A percentile compares a stretch with the other conserved stretches of the same genome.
phyloP scores from a whole-genome alignment of 2,888 invertebrate genomes.

The Chrysolina americana region DNA sequence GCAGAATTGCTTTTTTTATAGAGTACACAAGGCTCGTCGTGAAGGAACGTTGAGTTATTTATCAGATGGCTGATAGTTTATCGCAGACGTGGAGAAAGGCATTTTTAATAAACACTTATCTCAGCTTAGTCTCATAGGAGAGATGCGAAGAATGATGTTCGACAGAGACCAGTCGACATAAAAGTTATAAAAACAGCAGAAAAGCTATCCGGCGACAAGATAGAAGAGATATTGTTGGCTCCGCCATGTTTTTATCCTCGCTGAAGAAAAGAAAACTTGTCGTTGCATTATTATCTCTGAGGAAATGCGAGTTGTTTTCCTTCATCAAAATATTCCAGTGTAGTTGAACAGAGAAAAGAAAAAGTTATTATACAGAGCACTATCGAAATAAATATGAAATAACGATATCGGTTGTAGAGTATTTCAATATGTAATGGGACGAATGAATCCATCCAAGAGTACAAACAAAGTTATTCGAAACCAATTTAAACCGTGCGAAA shows the following conservation, averaged over 20 bases:
- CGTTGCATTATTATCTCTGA: too few species aligned
- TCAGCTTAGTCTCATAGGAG: neutral
- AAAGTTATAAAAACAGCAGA: neutral
- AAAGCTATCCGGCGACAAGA: neutral
- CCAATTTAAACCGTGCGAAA: too few species aligned
- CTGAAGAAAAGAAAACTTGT: neutral
- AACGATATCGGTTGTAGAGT: too few species aligned
- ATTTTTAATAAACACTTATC: slow-evolving; percentile 1
- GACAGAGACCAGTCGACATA: neutral
- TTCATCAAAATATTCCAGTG: too few species aligned
- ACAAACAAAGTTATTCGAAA: too few species aligned
- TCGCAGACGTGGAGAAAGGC: neutral
- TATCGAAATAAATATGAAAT: too few species aligned
- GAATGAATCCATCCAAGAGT: too few species aligned
- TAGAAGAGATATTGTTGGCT: neutral
- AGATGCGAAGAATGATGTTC: neutral
- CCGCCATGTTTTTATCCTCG: neutral
- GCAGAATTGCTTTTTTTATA: slow-evolving; percentile 39
- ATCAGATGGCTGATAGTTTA: slow-evolving; percentile 18
- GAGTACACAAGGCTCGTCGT: slow-evolving; percentile 37
- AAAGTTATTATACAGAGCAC: too few species aligned
- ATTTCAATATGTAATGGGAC: too few species aligned
- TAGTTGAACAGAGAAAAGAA: too few species aligned
- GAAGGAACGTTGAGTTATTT: slow-evolving; percentile 37
- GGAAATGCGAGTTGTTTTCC: too few species aligned